Evolutionary conservation across 1,140 invertebrate species (phyloP), one percentile per base, ranked within the genome.

Genomic region (Gonatopus flavifemur): DNA sequence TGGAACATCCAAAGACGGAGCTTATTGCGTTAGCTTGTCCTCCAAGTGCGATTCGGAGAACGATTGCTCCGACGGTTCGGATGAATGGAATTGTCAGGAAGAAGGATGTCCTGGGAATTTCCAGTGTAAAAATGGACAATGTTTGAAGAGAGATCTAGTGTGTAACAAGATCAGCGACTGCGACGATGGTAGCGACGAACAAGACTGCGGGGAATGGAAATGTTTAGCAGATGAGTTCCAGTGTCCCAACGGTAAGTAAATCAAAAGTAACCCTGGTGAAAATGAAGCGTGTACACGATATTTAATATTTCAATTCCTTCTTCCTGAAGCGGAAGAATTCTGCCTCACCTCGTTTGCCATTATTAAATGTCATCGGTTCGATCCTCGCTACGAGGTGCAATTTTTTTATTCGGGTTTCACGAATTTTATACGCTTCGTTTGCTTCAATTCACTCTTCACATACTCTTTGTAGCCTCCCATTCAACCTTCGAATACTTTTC

Each of bases 131-230:
- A 87, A 80, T 70, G 87, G 88, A 12, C 82, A 86, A 59, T 92
- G 90, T 62, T 81, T 92, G 13, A 84, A 81, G 52, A 69, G 84
- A 47, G 78, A 85, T 56, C 76, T 88, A 18, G 85, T 88, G 8
- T 93, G 90, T 70, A 88, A 93, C 74, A 83, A 85, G 22, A 86
- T 86, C 38, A 66, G 76, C 0, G 84, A 88, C 54, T 91, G 89
- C 63, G 79, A 81, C 31, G 88, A 90, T 62, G 80, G 81, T 5
- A 86, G 82, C 51, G 89, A 91, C 69, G 89, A 91, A 78, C 60
- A 61, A 4, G 76, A 83, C 55, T 90, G 88, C 57, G 70, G 74
- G 9, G 50, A 69, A 1, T 85, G 84, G 83, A 67, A 72, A 15
- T 86, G 84, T 49, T 64, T 69, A n/a, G 78, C 77, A 41, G 82